phyloP scores from a whole-genome alignment of 2,113 vertebrate genomes.

The Pycnonotus jocosus region DNA sequence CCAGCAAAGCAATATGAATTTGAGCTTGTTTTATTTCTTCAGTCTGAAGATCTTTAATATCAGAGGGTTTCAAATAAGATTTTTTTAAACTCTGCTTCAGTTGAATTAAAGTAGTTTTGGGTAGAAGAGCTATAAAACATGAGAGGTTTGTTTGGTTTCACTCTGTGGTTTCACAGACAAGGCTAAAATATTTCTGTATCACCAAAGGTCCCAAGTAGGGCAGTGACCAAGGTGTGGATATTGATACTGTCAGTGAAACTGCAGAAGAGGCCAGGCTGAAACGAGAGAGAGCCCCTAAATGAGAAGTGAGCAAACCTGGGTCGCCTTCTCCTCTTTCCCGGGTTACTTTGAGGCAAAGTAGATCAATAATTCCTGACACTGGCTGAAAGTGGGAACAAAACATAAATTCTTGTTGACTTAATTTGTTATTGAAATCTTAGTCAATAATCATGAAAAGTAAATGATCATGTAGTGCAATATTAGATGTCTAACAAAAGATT shows the following conservation, averaged over 20 bases:
- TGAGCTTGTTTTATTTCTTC: background rate
- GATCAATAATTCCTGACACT: constrained; percentile 66
- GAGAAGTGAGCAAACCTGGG: background rate
- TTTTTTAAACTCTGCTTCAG: background rate
- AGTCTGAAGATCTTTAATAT: background rate
- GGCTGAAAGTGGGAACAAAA: constrained; percentile 62
- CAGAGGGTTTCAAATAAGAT: background rate
- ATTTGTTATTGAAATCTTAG: constrained; percentile 73
- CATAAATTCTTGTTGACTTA: constrained; percentile 72
- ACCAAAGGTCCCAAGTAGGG: background rate
- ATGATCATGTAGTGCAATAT: constrained; percentile 54
- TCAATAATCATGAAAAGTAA: constrained; percentile 73
- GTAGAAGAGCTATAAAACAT: background rate
- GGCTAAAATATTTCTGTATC: background rate
- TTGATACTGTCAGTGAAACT: background rate
- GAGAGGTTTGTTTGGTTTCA: background rate
- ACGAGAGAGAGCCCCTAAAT: background rate
- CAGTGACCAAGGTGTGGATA: background rate
- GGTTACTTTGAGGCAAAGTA: constrained; percentile 51
- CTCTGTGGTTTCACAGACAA: background rate
- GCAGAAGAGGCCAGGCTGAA: background rate
- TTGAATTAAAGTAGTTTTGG: background rate
- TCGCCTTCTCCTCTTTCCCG: constrained; percentile 43
- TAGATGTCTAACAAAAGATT: constrained; percentile 68
- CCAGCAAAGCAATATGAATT: background rate